Evolutionary conservation across 2,888 invertebrate species (phyloP).

Genomic region (Stomorhina lunata): DNA sequence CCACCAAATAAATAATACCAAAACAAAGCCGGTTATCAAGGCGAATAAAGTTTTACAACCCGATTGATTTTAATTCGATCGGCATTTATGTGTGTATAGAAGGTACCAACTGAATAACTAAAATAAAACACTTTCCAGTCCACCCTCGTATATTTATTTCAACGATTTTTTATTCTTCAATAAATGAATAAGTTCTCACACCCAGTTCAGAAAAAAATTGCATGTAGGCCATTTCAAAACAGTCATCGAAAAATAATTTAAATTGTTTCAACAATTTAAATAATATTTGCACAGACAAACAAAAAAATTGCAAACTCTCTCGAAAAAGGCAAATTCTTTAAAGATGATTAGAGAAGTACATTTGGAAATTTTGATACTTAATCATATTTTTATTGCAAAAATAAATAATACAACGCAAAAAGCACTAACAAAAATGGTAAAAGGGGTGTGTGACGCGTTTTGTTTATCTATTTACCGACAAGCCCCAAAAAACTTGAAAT

Average conservation of each 20-base stretch:
- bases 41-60: too few species aligned
- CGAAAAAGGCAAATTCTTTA: neutral
- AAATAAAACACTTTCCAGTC: too few species aligned
- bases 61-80: too few species aligned
- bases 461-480: neutral
- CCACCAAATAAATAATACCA: too few species aligned
- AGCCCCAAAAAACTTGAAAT: neutral
- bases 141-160: too few species aligned
- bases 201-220: neutral
- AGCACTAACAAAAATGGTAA: neutral
- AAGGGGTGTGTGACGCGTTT: conserved; percentile 23
- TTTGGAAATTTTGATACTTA: too few species aligned
- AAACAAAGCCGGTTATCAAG: too few species aligned
- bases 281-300: neutral
- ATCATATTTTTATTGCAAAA: neutral
- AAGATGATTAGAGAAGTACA: too few species aligned
- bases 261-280: neutral
- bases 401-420: conserved; percentile 1
- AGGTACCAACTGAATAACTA: too few species aligned
- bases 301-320: neutral
- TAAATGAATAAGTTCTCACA: neutral
- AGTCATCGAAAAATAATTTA: neutral
- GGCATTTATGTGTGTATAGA: too few species aligned
- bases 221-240: neutral
- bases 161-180: too few species aligned